Evolutionary conservation across 1,140 invertebrate genomes (phyloP).

Genomic region (Teleogryllus occipitalis): DNA sequence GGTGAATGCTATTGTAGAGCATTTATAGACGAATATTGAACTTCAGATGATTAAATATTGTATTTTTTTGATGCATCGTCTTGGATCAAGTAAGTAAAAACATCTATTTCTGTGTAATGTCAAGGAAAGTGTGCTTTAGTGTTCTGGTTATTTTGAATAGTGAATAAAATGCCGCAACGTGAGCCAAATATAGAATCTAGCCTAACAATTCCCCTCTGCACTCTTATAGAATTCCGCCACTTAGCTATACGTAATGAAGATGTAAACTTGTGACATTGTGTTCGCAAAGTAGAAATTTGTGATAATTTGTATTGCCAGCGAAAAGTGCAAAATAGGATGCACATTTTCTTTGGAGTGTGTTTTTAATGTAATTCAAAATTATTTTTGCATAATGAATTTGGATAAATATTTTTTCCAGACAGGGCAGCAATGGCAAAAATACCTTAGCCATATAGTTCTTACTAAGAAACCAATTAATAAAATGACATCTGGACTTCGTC

Average conservation of each 20-base stretch:
- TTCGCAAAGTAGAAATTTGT: too few relatives aligned
- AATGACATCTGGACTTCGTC: slow-evolving; percentile 28
- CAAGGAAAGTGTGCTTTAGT: not conserved
- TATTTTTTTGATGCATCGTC: too few relatives aligned
- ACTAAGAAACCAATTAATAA: slow-evolving; percentile 12
- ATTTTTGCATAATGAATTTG: not conserved
- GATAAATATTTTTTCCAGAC: slow-evolving; percentile 1
- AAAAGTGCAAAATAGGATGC: too few relatives aligned
- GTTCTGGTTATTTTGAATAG: not conserved
- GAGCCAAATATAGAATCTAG: slow-evolving; percentile 4
- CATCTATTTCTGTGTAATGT: too few relatives aligned
- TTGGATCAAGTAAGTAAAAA: too few relatives aligned
- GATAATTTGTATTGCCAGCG: too few relatives aligned
- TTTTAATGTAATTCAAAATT: too few relatives aligned
- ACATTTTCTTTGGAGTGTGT: too few relatives aligned
- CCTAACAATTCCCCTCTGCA: not conserved
- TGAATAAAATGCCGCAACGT: not conserved
- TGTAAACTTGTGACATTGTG: too few relatives aligned
- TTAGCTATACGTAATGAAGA: not conserved
- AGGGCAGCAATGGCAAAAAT: not conserved
- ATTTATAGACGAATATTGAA: too few relatives aligned
- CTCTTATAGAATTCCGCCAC: not conserved
- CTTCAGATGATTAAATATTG: too few relatives aligned
- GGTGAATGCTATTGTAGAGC: too few relatives aligned
- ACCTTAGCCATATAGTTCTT: not conserved